Percentiles rank a stretch among this genome's conserved stretches.
Conservation (phyloP, 1,140 invertebrate species). For the Globodera ellingtonae region DNA sequence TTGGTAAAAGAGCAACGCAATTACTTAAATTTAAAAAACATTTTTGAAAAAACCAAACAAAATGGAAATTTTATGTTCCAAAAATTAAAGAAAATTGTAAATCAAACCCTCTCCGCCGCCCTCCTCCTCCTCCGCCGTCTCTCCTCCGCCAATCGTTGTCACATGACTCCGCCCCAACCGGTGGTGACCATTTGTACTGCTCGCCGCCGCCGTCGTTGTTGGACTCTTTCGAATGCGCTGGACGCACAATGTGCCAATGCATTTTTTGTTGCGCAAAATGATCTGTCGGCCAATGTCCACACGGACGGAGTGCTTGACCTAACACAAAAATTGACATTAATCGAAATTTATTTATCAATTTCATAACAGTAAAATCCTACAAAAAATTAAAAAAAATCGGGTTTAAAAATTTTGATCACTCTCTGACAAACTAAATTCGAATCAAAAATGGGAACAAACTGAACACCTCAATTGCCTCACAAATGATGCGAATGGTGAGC, state of each 20-base stretch:
- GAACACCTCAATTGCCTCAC: slow-evolving; percentile 27
- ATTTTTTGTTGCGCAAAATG: slow-evolving; percentile 5
- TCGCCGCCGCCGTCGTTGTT: not conserved
- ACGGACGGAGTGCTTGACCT: not conserved
- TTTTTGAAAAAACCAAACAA: not conserved
- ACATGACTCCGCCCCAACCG: too few species aligned
- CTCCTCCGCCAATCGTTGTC: too few species aligned
- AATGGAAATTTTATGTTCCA: not conserved
- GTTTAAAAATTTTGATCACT: too few species aligned
- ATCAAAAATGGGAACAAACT: not conserved
- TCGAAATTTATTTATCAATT: too few species aligned
- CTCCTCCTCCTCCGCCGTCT: not conserved
- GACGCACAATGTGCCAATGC: not conserved
- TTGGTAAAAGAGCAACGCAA: too few species aligned
- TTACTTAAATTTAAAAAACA: not conserved
- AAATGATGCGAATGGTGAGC: slow-evolving; percentile 23
- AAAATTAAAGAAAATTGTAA: not conserved
- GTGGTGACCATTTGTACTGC: too few species aligned
- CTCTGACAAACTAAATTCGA: too few species aligned
- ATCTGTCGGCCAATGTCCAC: not conserved
- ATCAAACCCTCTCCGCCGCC: not conserved
- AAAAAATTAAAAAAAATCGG: too few species aligned
- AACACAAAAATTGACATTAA: not conserved
- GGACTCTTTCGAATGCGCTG: not conserved
- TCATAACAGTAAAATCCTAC: too few species aligned